Percentiles rank a stretch among this genome's conserved stretches.
Conservation (phyloP, 2,888 invertebrate genomes). For the Polydrusus cervinus region DNA sequence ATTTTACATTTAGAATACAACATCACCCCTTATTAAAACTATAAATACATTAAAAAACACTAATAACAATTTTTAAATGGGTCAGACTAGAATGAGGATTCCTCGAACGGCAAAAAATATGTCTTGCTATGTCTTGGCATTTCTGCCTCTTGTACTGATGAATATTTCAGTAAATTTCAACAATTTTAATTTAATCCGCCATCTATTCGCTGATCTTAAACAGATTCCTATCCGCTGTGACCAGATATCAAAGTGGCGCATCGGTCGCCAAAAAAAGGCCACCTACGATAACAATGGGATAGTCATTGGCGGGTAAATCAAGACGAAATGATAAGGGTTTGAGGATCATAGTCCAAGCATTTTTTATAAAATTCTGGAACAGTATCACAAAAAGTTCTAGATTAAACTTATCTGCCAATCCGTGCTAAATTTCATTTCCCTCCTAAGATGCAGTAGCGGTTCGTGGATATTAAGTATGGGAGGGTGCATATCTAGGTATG, state of each 20-base stretch:
- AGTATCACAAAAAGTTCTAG: no score
- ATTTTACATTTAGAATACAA: neutral
- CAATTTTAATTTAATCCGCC: slow-evolving; percentile 54
- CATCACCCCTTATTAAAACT: neutral
- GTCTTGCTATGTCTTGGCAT: slow-evolving; percentile 42
- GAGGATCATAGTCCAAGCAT: no score
- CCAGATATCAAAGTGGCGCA: slow-evolving; percentile 55
- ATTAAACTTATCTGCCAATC: no score
- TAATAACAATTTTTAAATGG: slow-evolving; percentile 14
- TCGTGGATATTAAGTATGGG: no score
- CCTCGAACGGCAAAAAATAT: slow-evolving; percentile 55
- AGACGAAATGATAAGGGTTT: neutral
- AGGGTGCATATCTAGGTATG: no score
- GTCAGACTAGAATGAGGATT: slow-evolving; percentile 16
- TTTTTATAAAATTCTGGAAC: no score
- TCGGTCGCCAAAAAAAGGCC: slow-evolving; percentile 51
- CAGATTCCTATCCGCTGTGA: slow-evolving; percentile 54
- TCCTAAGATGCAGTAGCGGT: no score
- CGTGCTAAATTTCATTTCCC: no score
- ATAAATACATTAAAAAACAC: slow-evolving; percentile 13
- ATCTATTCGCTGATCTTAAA: slow-evolving; percentile 48
- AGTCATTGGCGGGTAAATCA: slow-evolving; percentile 40
- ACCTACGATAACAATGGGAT: slow-evolving; percentile 52
- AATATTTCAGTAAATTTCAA: slow-evolving; percentile 55
- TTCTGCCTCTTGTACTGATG: slow-evolving; percentile 50